Percentiles rank a stretch among this genome's conserved stretches.
Conservation (phyloP, 2,113 vertebrate genomes). For the Astur gentilis region DNA sequence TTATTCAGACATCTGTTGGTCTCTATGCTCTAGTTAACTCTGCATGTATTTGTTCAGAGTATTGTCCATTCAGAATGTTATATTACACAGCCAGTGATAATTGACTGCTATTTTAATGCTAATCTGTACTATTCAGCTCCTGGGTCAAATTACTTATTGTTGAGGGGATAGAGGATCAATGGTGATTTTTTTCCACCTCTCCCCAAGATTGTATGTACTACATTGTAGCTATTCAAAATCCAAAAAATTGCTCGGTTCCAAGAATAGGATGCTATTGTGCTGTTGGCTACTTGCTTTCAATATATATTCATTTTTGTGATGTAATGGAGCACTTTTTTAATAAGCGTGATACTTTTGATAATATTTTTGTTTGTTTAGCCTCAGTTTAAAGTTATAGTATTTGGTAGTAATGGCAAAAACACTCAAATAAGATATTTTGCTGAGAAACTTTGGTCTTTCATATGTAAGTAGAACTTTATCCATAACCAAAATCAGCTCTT, state of each 20-base stretch:
- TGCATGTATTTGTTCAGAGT: neutral
- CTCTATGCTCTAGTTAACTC: neutral
- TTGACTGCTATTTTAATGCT: constrained; percentile 45
- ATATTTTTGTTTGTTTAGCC: neutral
- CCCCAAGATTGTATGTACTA: neutral
- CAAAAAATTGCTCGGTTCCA: neutral
- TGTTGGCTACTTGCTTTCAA: neutral
- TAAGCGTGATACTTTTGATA: neutral
- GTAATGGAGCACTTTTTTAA: neutral
- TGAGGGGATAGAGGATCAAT: neutral
- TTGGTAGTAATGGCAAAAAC: neutral
- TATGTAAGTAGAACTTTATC: neutral
- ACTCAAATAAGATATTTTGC: neutral
- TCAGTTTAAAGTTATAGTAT: neutral
- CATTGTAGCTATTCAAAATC: neutral
- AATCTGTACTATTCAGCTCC: constrained; percentile 19
- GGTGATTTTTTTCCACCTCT: neutral
- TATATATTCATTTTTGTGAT: neutral
- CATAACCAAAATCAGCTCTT: neutral
- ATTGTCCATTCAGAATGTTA: constrained; percentile 13
- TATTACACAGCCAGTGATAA: constrained; percentile 10
- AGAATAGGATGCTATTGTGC: neutral
- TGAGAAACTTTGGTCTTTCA: neutral
- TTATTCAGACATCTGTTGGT: constrained; percentile 2
- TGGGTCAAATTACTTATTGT: neutral